phyloP scores from a whole-genome alignment of 2,797 vertebrate species.

The Poliocrania exsul region DNA sequence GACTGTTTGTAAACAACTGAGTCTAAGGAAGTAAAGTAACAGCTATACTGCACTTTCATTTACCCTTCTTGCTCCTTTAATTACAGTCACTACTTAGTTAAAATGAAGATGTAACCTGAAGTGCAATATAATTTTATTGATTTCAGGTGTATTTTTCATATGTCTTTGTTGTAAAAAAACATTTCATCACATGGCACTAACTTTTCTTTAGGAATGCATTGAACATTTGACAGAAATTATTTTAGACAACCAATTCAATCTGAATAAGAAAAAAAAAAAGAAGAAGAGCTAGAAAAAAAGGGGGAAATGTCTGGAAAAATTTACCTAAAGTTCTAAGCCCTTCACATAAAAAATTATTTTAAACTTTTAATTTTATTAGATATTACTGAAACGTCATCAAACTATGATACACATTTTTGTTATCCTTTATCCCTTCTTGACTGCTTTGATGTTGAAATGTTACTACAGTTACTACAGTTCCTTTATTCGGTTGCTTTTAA shows the following conservation, averaged over 20 bases:
- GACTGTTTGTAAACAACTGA: not conserved
- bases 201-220: not conserved
- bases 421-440: not conserved
- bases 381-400: not conserved
- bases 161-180: not conserved
- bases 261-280: not conserved
- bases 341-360: not conserved
- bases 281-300: rapidly evolving
- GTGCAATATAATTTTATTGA: not conserved
- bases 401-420: not conserved
- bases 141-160: not conserved
- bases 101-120: not conserved
- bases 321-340: not conserved
- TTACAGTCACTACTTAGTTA: not conserved
- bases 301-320: not conserved
- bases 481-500: not conserved
- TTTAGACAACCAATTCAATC: not conserved
- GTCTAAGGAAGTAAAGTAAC: not conserved
- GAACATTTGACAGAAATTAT: not conserved
- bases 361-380: not conserved
- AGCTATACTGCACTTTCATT: not conserved
- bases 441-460: not conserved
- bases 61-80: not conserved
- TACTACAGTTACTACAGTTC: not conserved
- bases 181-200: not conserved